Evolutionary conservation across 1,140 invertebrate genomes (phyloP).

Genomic region (Drosophila albomicans): DNA sequence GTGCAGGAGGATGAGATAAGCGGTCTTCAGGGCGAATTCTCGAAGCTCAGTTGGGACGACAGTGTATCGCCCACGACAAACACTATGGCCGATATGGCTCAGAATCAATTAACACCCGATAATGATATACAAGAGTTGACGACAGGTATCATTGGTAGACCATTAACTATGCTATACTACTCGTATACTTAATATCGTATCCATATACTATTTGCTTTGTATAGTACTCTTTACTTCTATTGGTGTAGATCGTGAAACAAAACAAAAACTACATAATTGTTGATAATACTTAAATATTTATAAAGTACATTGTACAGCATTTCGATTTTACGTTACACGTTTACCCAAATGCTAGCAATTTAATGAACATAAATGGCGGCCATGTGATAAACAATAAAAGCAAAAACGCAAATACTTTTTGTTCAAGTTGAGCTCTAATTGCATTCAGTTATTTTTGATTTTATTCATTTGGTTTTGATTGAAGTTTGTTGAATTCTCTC

Average conservation of each 20-base stretch:
- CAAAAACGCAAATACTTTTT: conserved; percentile 60
- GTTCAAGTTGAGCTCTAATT: conserved; percentile 85
- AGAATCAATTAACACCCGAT: conserved; percentile 81
- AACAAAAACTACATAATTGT: conserved; percentile 35
- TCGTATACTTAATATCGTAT: conserved; percentile 11
- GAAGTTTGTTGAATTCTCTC: conserved; percentile 41
- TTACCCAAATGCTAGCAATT: conserved; percentile 43
- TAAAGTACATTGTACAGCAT: conserved; percentile 40
- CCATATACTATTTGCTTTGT: conserved; percentile 45
- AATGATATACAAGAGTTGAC: conserved; percentile 83
- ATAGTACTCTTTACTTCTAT: conserved; percentile 36
- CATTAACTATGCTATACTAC: conserved; percentile 23
- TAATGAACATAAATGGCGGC: conserved; percentile 54
- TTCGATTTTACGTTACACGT: conserved; percentile 39
- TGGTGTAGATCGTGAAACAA: conserved; percentile 45
- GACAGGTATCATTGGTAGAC: conserved; percentile 73
- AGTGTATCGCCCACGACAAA: conserved; percentile 83
- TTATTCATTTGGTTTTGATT: conserved; percentile 21
- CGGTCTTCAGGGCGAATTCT: conserved; percentile 80
- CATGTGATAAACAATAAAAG: conserved; percentile 28
- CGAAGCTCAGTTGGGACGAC: conserved; percentile 85
- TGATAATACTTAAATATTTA: conserved; percentile 5
- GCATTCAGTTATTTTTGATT: conserved; percentile 65
- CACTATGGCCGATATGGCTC: conserved; percentile 81
- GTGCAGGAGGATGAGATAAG: conserved; percentile 81